phyloP scores from a whole-genome alignment of 2,113 vertebrate genomes.

The Seriola dumerili region DNA sequence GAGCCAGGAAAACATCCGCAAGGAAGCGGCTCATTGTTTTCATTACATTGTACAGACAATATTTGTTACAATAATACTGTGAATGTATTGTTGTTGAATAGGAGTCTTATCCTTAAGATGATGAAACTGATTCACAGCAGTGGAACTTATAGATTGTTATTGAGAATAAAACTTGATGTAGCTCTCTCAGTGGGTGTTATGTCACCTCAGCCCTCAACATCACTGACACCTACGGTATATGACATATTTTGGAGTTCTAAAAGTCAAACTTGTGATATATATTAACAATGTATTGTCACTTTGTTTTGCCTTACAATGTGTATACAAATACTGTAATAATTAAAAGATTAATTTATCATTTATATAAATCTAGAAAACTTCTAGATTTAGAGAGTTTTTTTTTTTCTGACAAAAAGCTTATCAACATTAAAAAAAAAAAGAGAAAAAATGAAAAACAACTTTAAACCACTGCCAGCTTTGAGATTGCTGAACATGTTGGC shows the following conservation, averaged over 20 bases:
- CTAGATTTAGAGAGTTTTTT: no score
- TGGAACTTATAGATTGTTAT: no score
- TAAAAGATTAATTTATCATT: neutral
- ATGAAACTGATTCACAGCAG: no score
- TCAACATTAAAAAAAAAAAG: neutral
- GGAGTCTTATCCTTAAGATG: no score
- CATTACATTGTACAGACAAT: no score
- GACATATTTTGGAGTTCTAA: neutral
- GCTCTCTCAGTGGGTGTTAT: neutral
- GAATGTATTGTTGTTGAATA: neutral
- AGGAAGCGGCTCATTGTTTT: no score
- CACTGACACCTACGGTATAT: neutral
- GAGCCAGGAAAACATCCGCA: neutral
- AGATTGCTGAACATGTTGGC: neutral
- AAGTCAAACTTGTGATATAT: neutral
- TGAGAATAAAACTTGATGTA: no score
- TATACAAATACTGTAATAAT: neutral
- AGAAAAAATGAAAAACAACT: neutral
- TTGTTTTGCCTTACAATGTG: neutral
- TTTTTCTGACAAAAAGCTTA: no score
- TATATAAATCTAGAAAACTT: neutral
- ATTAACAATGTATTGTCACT: neutral
- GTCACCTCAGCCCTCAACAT: no score
- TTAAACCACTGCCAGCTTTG: neutral
- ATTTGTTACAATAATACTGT: neutral